Evolutionary conservation across 2,888 invertebrate genomes (phyloP), one percentile per base, ranked within the genome.

Genomic region (Eupithecia insigniata): DNA sequence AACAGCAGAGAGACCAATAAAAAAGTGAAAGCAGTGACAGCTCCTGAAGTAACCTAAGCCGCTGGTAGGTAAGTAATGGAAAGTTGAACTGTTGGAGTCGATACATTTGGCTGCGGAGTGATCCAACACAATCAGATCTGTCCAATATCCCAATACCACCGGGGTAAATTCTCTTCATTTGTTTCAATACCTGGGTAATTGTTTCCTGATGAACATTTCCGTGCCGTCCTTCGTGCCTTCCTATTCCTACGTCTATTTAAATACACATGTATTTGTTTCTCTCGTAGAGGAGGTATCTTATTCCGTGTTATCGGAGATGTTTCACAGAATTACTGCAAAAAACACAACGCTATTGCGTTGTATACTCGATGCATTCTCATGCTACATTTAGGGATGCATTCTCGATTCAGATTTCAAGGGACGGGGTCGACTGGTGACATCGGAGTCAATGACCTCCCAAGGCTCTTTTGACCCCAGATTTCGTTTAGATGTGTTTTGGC

Each of bases 101-200:
- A 80, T 83, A 83, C 80, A 81, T 84, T 85, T 82, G 78, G 81
- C 36, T 34, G 32, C 32, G 12, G 32, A 80, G 84, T 86, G 85
- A 87, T 87, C 82, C 81, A 80, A 76, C 75, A 76, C 80, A 84
- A 85, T 85, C 84, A 79, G 79, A 86, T 88, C 83, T 82, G 82
- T 80, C 84, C 82, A 87, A 85, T 83, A 22, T 51, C 80, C 84
- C 82, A 87, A 86, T 84, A 67, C 43, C 36, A 67, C 43, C 36
- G 61, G 55, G 46, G 32, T 4, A 14, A 62, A 69, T 69, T 82
- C 72, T 68, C 55, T 46, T 74, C 67, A 77, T 77, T 77, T 78
- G 73, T 76, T 69, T 58, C 67, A 64, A 73, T 28, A 55, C 60
- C 61, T 36, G 22, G 32, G 10, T 62, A 64, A 64, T 39, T 62